phyloP scores from a whole-genome alignment of 1,140 invertebrate genomes.

The Zaprionus capensis region DNA sequence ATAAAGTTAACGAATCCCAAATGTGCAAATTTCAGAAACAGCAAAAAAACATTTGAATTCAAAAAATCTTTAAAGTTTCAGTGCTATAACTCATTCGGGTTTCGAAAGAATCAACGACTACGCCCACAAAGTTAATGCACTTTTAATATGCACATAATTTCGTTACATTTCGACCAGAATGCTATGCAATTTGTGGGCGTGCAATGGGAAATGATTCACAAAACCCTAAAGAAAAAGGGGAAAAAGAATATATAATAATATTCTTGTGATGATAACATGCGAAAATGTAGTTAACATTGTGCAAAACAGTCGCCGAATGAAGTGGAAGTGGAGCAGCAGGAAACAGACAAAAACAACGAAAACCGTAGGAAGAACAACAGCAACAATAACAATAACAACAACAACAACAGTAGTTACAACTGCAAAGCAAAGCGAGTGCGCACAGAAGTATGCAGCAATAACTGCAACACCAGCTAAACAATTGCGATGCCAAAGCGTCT shows the following conservation, averaged over 20 bases:
- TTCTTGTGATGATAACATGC: slow-evolving; percentile 59
- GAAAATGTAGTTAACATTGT: slow-evolving; percentile 77
- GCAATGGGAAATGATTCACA: slow-evolving; percentile 23
- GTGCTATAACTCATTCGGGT: background rate
- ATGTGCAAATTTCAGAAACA: background rate
- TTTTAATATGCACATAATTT: slow-evolving; percentile 78
- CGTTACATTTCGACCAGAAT: slow-evolving; percentile 19
- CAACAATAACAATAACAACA: slow-evolving; percentile 8
- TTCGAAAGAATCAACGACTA: background rate
- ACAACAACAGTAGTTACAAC: background rate
- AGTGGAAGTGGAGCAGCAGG: slow-evolving; percentile 61
- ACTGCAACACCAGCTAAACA: slow-evolving; percentile 60
- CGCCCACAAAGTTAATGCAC: slow-evolving; percentile 60
- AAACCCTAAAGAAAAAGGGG: slow-evolving; percentile 7
- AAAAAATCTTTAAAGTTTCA: background rate
- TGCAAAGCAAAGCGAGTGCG: slow-evolving; percentile 35
- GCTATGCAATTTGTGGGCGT: slow-evolving; percentile 12
- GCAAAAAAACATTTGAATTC: background rate
- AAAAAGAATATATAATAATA: slow-evolving; percentile 56
- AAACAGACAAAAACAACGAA: slow-evolving; percentile 18
- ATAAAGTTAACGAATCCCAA: background rate
- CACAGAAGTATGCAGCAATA: slow-evolving; percentile 68
- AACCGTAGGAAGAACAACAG: slow-evolving; percentile 1
- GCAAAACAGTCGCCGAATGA: slow-evolving; percentile 79
- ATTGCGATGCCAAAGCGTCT: slow-evolving; percentile 34